These are phyloP conservation scores for Selenia dentaria DNA, from an alignment of 2,888 invertebrate species.

Conservation along the genomic window DNA sequence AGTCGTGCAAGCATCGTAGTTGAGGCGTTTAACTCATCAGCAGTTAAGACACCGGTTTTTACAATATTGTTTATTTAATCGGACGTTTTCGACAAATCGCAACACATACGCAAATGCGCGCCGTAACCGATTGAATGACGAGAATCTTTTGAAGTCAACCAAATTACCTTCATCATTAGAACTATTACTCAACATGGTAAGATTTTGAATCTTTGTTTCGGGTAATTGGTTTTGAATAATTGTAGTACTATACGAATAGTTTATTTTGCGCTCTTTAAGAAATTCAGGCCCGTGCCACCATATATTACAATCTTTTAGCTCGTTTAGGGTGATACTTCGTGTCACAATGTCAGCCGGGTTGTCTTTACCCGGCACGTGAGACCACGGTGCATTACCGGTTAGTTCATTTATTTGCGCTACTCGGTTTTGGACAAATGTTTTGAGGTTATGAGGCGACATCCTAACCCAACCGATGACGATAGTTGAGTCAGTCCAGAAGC, in stretches of 20 bases:
- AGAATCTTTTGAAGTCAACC: conserved; percentile 12
- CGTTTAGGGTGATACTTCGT: conserved; percentile 1
- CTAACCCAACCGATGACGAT: conserved; percentile 34
- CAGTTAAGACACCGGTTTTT: conserved; percentile 1
- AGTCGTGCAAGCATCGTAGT: neutral
- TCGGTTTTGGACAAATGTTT: conserved; percentile 35
- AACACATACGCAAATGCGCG: conserved; percentile 1
- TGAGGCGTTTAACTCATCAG: conserved; percentile 7
- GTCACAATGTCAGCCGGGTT: conserved; percentile 7
- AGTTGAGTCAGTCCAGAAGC: conserved; percentile 37
- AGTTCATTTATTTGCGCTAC: conserved; percentile 28
- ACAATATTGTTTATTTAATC: conserved; percentile 3
- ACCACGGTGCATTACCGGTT: conserved; percentile 9
- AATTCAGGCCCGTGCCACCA: conserved; percentile 19
- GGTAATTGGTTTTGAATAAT: neutral
- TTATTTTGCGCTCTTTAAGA: neutral
- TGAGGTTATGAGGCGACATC: conserved; percentile 30
- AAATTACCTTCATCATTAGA: neutral
- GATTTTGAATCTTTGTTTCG: neutral
- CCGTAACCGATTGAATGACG: conserved; percentile 6
- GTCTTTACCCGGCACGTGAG: conserved; percentile 7
- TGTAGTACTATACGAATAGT: neutral
- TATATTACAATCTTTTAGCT: neutral
- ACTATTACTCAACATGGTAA: neutral
- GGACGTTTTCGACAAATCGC: conserved; percentile 12